Evolutionary conservation across 2,888 invertebrate genomes (phyloP).

Genomic region (Metopia argyrocephala): DNA sequence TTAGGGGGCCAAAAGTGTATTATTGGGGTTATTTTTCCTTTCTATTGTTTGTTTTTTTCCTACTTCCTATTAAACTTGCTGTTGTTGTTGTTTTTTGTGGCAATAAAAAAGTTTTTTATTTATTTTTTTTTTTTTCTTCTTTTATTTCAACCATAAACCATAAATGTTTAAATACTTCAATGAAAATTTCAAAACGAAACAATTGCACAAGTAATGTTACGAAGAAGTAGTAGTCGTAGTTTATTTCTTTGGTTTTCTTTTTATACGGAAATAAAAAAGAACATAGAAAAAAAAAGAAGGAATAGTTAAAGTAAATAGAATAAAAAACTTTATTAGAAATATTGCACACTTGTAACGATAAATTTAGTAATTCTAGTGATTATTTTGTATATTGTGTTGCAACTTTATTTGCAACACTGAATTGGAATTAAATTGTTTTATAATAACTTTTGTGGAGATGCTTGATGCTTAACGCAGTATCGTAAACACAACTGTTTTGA

Average conservation of each 20-base stretch:
- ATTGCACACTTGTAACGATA: too few relatives aligned
- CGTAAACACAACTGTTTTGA: too few relatives aligned
- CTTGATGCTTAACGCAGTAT: too few relatives aligned
- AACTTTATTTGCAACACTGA: too few relatives aligned
- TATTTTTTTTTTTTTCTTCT: neutral
- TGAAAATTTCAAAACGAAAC: neutral
- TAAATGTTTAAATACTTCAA: neutral
- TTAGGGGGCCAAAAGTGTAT: conserved; percentile 49
- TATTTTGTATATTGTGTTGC: too few relatives aligned
- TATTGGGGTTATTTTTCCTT: conserved; percentile 40
- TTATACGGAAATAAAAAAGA: neutral
- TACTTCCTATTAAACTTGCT: neutral
- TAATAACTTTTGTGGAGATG: too few relatives aligned
- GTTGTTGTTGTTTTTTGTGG: conserved; percentile 36
- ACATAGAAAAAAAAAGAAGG: neutral
- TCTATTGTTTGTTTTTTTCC: conserved; percentile 23
- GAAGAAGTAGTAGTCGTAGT: neutral
- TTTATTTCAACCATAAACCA: neutral
- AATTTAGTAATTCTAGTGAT: too few relatives aligned
- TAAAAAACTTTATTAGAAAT: neutral
- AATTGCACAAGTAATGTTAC: neutral
- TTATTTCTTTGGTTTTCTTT: too few relatives aligned
- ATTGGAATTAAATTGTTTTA: too few relatives aligned
- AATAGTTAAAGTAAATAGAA: neutral
- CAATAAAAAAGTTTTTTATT: neutral